phyloP scores from a whole-genome alignment of 2,797 vertebrate species.

The Enoplosus armatus region DNA sequence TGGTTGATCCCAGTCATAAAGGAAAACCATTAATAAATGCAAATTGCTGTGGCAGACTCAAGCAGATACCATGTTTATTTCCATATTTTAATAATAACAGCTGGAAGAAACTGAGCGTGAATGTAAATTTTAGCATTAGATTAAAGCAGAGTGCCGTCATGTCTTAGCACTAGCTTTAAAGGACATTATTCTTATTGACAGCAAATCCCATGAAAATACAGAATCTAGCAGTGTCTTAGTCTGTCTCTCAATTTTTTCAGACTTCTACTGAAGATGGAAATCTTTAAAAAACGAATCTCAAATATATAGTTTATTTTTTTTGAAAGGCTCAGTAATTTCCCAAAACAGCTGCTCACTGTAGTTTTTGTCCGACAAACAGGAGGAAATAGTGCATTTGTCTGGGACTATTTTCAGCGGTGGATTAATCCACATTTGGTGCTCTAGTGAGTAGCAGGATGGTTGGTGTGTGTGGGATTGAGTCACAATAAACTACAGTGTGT shows the following conservation, averaged over 20 bases:
- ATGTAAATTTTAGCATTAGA: conserved; percentile 11
- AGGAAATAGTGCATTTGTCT: neutral
- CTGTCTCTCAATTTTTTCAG: neutral
- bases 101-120: conserved; percentile 5
- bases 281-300: too few relatives aligned
- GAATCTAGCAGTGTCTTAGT: neutral
- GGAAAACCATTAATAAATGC: conserved; percentile 78
- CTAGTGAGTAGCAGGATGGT: neutral
- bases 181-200: neutral
- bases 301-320: neutral
- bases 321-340: neutral
- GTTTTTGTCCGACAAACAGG: too few relatives aligned
- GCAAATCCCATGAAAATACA: neutral
- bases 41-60: conserved; percentile 66
- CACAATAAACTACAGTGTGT: too few relatives aligned
- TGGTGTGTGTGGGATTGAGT: neutral
- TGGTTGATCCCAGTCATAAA: conserved; percentile 89
- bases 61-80: conserved; percentile 65
- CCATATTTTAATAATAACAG: conserved; percentile 53
- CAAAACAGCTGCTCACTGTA: neutral
- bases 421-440: conserved; percentile 1
- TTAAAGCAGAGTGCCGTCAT: conserved; percentile 1
- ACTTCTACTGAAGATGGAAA: too few relatives aligned
- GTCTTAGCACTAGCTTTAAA: neutral
- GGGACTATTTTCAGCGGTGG: neutral